Conservation (phyloP, 2,888 invertebrate species). For the Diabrotica balteata region DNA sequence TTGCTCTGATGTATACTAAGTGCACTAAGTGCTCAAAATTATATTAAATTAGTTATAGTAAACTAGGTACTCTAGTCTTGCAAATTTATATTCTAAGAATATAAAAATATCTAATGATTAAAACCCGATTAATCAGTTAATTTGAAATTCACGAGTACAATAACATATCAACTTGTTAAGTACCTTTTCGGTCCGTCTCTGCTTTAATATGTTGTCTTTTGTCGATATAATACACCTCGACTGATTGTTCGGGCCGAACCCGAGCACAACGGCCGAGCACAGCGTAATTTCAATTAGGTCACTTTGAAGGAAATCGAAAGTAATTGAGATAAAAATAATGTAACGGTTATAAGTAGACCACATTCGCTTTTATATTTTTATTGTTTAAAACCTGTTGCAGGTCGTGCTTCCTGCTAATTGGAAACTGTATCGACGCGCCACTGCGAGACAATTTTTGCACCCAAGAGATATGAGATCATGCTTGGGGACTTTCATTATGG, state of each 20-base stretch:
- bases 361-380: constrained; percentile 32
- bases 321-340: constrained; percentile 25
- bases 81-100: no score
- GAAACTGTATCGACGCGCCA: background rate
- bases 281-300: constrained; percentile 24
- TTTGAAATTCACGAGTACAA: no score
- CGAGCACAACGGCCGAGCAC: constrained; percentile 1
- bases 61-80: no score
- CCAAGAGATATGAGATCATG: no score
- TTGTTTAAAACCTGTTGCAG: constrained; percentile 22
- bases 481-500: no score
- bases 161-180: no score
- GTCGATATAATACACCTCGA: background rate
- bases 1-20: no score
- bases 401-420: constrained; percentile 28
- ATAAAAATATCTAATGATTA: no score
- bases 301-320: constrained; percentile 32
- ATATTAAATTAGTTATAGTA: no score
- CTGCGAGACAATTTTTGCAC: no score
- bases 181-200: constrained; percentile 10
- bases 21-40: no score
- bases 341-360: constrained; percentile 28
- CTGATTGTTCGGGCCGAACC: background rate
- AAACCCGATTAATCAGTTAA: no score
- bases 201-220: background rate